Evolutionary conservation across 2,113 vertebrate species (phyloP), one percentile per base, ranked within the genome.

Genomic region (Pachyramphus minor): DNA sequence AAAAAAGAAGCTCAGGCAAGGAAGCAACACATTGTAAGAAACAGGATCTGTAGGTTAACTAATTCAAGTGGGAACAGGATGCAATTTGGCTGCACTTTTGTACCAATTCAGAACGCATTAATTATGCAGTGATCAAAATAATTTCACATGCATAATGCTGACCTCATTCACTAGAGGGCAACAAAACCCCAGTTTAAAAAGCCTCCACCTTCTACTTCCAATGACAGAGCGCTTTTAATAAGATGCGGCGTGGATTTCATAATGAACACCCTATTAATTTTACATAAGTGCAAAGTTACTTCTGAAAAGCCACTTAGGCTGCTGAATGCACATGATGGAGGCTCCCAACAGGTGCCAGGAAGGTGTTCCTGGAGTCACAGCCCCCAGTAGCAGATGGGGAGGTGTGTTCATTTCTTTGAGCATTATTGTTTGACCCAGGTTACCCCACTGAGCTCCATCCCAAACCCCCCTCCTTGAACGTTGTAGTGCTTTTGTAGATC

Each of bases 151-250:
- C 97, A 98, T 96, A 95, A 97, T 97, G 97, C 98, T 98, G 98
- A 98, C 98, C 98, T 98, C 96, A 96, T 97, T 98, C 98, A 98
- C 98, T 98, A 98, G 98, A 98, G 98, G 98, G 98, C 98, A 98
- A 98, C 98, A 98, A 94, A 98, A 67, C 96, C 97, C 96, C 95
- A 97, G 97, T 80, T 94, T 97, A 93, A 97, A 96, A 90, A 96
- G 67, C 95, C 96, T 95, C 96, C 95, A 72, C 96, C 96, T 98
- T 93, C 96, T 87, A n/a, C 95, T 97, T 87, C 87, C 93, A 91
- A 94, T 90, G 96, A 96, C 90, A 60, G 96, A 97, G 95, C 96
- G 94, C 49, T 55, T 97, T 96, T 97, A 96, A 92, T 93, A 84
- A 96, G 97, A 90, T 17, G 90, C 93, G 56, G 93, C 78, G 5